Conservation (phyloP, 2,113 vertebrate species). For the Mola mola region DNA sequence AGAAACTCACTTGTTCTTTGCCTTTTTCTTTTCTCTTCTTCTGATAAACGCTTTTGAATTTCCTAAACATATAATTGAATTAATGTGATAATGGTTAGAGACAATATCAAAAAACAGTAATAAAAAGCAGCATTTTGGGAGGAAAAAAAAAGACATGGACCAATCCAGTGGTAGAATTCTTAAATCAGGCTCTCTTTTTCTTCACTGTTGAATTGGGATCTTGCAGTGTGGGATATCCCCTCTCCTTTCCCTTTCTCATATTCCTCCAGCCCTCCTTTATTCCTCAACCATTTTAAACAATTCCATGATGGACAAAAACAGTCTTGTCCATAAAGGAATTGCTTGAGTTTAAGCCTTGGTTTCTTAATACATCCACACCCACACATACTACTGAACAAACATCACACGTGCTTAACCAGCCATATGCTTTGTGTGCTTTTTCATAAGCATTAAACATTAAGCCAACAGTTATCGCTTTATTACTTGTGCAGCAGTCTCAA, state of each 20-base stretch:
- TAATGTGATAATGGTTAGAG: too few relatives aligned
- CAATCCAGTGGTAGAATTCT: not conserved
- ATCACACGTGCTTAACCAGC: slow-evolving; percentile 63
- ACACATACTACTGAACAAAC: not conserved
- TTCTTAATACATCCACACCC: not conserved
- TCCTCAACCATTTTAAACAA: not conserved
- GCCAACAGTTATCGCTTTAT: slow-evolving; percentile 53
- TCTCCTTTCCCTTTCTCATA: slow-evolving; percentile 8
- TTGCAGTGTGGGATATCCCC: not conserved
- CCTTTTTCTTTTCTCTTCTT: slow-evolving; percentile 3
- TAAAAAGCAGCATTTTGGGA: not conserved
- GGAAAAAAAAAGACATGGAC: not conserved
- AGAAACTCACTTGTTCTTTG: not conserved
- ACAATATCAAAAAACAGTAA: not conserved
- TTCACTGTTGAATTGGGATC: not conserved
- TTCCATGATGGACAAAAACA: not conserved
- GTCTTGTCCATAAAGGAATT: not conserved
- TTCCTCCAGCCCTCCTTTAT: not conserved
- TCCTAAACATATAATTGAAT: not conserved
- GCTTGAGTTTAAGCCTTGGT: not conserved
- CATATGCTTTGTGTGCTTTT: slow-evolving; percentile 63
- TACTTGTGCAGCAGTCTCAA: slow-evolving; percentile 56
- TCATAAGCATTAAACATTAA: slow-evolving; percentile 56
- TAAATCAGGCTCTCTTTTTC: not conserved
- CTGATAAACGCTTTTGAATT: not conserved